Evolutionary conservation across 2,797 vertebrate genomes (phyloP), one percentile per base, ranked within the genome.

Genomic region (Mastacembelus armatus): DNA sequence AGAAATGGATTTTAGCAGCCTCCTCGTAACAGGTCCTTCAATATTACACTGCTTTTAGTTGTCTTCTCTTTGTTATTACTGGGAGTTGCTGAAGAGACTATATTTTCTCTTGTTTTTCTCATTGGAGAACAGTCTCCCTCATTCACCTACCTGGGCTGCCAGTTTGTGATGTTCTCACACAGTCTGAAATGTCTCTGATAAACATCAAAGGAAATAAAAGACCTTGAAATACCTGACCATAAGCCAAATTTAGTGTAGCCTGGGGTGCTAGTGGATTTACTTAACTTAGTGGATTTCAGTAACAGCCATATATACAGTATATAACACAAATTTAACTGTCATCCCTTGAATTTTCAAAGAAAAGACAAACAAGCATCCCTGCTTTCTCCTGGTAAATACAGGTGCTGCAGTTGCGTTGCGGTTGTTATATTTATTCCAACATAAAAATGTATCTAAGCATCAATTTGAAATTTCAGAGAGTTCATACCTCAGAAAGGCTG

Each of bases 171-270:
- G 15, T 67, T 69, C 64, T 75, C 38, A 52, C 38, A 52, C 32
- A 66, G 33, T 38, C 21, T 52, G 32, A 32, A 66, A 58, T 52
- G 42, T 52, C 11, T 38, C 38, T 52, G 29, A 48, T 32, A 26
- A 15, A 7, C 57, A 29, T 38, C 38, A 70, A 60, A 74, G 51
- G 29, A 81, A 74, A 74, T 7, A 6, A 75, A 36, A 80, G 50
- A 79, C 60, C 66, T 40, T 52, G 48, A 78, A 86, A 76, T 80
- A 60, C 59, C 62, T 60, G 64, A 78, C 22, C 65, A 44, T 50
- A 19, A 33, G 68, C 61, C 47, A 66, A 64, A 51, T 8, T 55
- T 19, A 71, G 71, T 59, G 66, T 59, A 66, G 36, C 16, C 42
- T 40, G 29, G 40, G n/a, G 74, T 63, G 72, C 72, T 69, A 29